These are phyloP conservation scores for Narcine bancroftii DNA, from an alignment of 2,113 vertebrate species.

Conservation along the genomic window DNA sequence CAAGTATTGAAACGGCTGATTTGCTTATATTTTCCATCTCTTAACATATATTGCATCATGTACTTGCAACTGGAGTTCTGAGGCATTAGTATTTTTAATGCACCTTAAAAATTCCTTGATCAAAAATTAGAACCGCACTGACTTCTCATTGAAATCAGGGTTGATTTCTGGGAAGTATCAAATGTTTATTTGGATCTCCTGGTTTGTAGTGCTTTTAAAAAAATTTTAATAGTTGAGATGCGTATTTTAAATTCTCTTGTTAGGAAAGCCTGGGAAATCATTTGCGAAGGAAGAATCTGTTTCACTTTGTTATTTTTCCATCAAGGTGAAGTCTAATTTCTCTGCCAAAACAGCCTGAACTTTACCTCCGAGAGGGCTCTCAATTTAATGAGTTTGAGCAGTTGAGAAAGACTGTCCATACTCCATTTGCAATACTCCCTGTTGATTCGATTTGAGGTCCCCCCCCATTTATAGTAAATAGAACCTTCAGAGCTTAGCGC, in stretches of 20 bases:
- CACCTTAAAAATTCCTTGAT: too few species aligned
- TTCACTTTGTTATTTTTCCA: not conserved
- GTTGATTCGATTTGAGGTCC: not conserved
- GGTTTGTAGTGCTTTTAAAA: not conserved
- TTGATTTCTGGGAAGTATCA: not conserved
- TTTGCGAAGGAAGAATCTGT: not conserved
- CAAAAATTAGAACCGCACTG: not conserved
- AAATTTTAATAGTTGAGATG: not conserved
- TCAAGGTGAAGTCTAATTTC: not conserved
- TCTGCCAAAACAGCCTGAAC: not conserved
- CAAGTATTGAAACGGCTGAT: not conserved
- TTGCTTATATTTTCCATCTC: not conserved
- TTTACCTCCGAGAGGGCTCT: too few species aligned
- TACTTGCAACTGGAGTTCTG: not conserved
- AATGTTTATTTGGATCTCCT: not conserved
- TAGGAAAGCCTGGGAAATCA: not conserved
- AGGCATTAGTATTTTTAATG: not conserved
- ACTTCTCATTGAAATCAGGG: not conserved
- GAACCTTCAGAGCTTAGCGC: not conserved
- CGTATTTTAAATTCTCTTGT: not conserved
- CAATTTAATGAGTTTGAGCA: not conserved
- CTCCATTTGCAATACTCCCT: not conserved
- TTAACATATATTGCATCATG: not conserved
- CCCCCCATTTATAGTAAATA: not conserved
- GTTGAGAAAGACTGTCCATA: not conserved